Base-by-base conservation (phyloP, 2,113 vertebrate species). In the Cardinalis cardinalis region DNA sequence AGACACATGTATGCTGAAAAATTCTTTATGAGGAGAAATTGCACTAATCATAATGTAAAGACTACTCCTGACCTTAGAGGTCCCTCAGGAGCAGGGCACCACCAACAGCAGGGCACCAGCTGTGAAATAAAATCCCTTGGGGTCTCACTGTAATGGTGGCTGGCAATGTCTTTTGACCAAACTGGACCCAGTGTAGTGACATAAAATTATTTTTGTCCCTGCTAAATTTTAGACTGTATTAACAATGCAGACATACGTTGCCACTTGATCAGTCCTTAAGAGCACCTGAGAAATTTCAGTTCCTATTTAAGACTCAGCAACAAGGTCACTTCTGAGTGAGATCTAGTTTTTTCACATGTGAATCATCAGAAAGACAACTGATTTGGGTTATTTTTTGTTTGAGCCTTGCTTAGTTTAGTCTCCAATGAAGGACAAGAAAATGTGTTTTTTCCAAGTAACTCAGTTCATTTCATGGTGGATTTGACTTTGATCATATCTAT, bases 61-160 rank as follows among this genome's bases (percentile, higher is more conserved):
- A 36, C 31, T 61, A 4, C 10, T 55, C 26, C 26, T 55, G 61
- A 28, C 15, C 25, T 69, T 23, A 55, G 31, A 38, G 15, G 15
- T 36, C 31, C 26, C 34, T 68, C 41, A 28, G 34, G 12, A 75
- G 21, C 7, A 61, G 18, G 18, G 26, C 34, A 61, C 34, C 46
- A 53, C 17, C n/a, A 32, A 4, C 18, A 72, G 11, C n/a, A 46
- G n/a, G 9, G 18, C 21, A 53, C n/a, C 29, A 75, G 18, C 32
- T 75, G 31, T 16, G 41, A 17, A 49, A 16, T 12, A 32, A 18
- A 69, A 49, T 24, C 18, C 26, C 21, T 49, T 61, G 70, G 31
- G 12, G 36, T 61, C 41, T 48, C 18, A 34, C 34, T 0, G 0
- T 60, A 10, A 10, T 26, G 18, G 14, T 68, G 53, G 6, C 13